Percentiles rank a stretch among this genome's conserved stretches.
These are phyloP conservation scores for Rutilus rutilus DNA, from an alignment of 2,113 vertebrate species.

Conservation along the genomic window DNA sequence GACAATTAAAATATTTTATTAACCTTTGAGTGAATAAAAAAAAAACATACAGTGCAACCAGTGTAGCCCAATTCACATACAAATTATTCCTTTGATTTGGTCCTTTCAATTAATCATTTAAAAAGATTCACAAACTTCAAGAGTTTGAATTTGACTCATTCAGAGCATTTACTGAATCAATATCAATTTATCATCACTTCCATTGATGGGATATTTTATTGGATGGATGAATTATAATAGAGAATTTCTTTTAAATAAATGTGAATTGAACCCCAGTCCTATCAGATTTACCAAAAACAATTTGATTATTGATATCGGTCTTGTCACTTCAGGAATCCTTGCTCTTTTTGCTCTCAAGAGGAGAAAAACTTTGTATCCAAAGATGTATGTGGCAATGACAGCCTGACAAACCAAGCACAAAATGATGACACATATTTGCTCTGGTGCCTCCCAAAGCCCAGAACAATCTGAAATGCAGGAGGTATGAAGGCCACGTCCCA, in stretches of 20 bases:
- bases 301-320: background rate
- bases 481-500: constrained; percentile 54
- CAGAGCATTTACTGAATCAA: background rate
- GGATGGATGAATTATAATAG: background rate
- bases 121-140: background rate
- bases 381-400: constrained; percentile 12
- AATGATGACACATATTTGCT: constrained; percentile 52
- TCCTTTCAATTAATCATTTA: background rate
- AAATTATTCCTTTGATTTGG: background rate
- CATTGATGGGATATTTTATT: background rate
- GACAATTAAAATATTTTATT: too few relatives aligned
- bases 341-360: background rate
- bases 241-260: background rate
- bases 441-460: constrained; percentile 33
- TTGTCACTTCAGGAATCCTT: background rate
- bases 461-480: constrained; percentile 38
- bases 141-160: background rate
- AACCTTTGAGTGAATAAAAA: background rate
- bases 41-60: background rate
- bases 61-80: background rate
- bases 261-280: background rate
- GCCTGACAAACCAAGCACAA: constrained; percentile 29
- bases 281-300: background rate
- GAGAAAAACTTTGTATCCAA: constrained; percentile 4
- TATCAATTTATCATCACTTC: background rate